Evolutionary conservation across 1,140 invertebrate genomes (phyloP).

Genomic region (Eurosta solidaginis): DNA sequence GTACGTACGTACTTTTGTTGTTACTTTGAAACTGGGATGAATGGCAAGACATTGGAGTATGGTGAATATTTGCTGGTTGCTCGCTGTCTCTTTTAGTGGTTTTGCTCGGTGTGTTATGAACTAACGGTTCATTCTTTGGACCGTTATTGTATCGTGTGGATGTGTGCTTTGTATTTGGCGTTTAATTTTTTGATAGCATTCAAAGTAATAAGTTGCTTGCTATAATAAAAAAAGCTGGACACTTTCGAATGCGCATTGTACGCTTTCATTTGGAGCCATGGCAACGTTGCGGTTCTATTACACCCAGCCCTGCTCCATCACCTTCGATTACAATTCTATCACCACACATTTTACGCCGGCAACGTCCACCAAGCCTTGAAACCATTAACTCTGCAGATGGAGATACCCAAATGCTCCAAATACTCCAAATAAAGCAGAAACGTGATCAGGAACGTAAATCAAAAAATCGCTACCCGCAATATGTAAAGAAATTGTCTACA

Average conservation of each 20-base stretch:
- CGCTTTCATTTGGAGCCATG: constrained; percentile 59
- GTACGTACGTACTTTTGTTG: too few species aligned
- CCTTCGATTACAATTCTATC: constrained; percentile 54
- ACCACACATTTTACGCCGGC: constrained; percentile 52
- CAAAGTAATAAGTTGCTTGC: background rate
- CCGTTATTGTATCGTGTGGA: background rate
- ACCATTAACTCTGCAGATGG: constrained; percentile 37
- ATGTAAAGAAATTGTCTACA: constrained; percentile 54
- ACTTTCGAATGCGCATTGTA: constrained; percentile 53
- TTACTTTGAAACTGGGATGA: background rate
- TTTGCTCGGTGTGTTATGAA: background rate
- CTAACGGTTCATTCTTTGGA: background rate
- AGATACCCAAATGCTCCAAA: constrained; percentile 25
- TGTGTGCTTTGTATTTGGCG: background rate
- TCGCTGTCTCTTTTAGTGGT: background rate
- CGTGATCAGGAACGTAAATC: constrained; percentile 43
- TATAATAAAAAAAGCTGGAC: background rate
- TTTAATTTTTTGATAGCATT: background rate
- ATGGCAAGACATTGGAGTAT: background rate
- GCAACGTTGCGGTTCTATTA: constrained; percentile 53
- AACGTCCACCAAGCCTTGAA: constrained; percentile 53
- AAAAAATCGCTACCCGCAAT: constrained; percentile 55
- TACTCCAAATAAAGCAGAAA: constrained; percentile 16
- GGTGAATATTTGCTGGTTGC: background rate
- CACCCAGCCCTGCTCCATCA: constrained; percentile 53